Evolutionary conservation across 1,140 invertebrate genomes (phyloP).

Genomic region (Acromyrmex echinatior): DNA sequence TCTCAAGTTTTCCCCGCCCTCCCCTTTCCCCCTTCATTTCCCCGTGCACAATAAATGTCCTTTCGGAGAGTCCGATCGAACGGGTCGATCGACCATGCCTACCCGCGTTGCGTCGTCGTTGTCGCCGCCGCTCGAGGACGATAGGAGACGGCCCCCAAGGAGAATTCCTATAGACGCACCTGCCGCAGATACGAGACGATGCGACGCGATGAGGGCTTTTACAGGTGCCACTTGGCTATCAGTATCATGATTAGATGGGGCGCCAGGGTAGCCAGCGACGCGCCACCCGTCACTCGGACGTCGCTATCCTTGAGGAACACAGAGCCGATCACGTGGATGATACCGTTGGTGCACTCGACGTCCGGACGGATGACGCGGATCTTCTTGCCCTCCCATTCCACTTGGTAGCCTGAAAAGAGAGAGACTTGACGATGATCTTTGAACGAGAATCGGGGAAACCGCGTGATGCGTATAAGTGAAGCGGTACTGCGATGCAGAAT

Average conservation of each 20-base stretch:
- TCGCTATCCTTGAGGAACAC: conserved; percentile 94
- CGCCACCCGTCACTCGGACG: conserved; percentile 90
- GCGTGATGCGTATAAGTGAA: conserved; percentile 33
- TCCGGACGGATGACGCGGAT: conserved; percentile 95
- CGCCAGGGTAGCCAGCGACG: conserved; percentile 77
- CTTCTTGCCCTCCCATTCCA: conserved; percentile 93
- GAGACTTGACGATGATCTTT: conserved; percentile 9
- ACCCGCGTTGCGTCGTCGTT: conserved; percentile 28
- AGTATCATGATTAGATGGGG: conserved; percentile 85
- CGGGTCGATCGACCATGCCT: conserved; percentile 24
- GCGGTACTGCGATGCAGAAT: conserved; percentile 57
- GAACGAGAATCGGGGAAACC: background rate
- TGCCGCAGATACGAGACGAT: conserved; percentile 48
- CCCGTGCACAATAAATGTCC: background rate
- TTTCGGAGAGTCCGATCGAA: conserved; percentile 36
- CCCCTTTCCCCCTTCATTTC: background rate
- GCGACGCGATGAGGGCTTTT: conserved; percentile 67
- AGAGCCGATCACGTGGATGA: conserved; percentile 96
- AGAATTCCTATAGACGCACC: conserved; percentile 74
- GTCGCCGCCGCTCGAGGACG: conserved; percentile 49
- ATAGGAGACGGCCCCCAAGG: conserved; percentile 73
- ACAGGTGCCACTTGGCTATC: conserved; percentile 85
- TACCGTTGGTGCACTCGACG: conserved; percentile 96
- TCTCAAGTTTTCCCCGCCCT: background rate
- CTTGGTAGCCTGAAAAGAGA: conserved; percentile 90